Percentiles rank a stretch among this genome's conserved stretches.
phyloP scores from a whole-genome alignment of 2,797 vertebrate genomes.

The Bothrops alternatus region DNA sequence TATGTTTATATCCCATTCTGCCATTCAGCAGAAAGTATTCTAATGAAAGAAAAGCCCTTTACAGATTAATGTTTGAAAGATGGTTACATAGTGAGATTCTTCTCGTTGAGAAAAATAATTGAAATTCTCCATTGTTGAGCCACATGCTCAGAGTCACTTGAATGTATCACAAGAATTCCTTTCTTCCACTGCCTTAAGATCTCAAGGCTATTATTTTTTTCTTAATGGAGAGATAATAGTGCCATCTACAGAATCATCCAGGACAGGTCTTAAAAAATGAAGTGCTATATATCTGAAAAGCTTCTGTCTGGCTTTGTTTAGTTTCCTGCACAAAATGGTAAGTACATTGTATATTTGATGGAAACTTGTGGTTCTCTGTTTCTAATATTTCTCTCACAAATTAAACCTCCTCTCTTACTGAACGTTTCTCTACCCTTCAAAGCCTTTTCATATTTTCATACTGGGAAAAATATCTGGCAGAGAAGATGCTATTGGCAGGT shows the following conservation, averaged over 20 bases:
- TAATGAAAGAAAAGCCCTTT: neutral
- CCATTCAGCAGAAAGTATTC: neutral
- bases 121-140: neutral
- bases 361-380: neutral
- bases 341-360: neutral
- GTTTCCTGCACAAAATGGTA: neutral
- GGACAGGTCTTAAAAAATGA: neutral
- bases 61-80: neutral
- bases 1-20: neutral
- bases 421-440: constrained; percentile 40
- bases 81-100: neutral
- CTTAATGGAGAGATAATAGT: constrained; percentile 19
- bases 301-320: constrained; percentile 4
- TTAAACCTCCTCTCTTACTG: neutral
- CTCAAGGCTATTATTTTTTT: neutral
- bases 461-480: constrained; percentile 61
- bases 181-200: constrained; percentile 8
- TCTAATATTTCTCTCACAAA: neutral
- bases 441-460: constrained; percentile 8
- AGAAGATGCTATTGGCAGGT: constrained; percentile 63
- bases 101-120: neutral
- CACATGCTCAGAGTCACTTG: neutral
- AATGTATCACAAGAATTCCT: neutral
- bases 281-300: neutral
- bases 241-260: constrained; percentile 10